Evolutionary conservation across 2,113 vertebrate species (phyloP).

Genomic region (Notothenia coriiceps): DNA sequence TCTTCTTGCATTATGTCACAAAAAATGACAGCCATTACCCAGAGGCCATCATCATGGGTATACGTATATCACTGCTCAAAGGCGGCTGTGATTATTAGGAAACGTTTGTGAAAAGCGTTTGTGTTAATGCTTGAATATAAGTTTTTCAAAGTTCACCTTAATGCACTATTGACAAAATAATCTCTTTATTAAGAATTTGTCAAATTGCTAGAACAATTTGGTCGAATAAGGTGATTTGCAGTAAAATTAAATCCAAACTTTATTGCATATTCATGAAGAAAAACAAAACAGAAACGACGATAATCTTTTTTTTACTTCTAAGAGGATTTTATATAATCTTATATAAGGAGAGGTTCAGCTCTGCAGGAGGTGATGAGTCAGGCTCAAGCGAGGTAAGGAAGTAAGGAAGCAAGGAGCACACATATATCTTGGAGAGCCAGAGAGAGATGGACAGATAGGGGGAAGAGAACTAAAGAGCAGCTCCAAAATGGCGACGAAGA

Average conservation of each 20-base stretch:
- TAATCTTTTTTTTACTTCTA: no score
- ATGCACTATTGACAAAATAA: neutral
- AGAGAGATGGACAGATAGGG: constrained; percentile 57
- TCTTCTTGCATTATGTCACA: neutral
- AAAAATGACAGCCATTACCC: neutral
- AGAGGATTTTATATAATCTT: no score
- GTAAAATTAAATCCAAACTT: neutral
- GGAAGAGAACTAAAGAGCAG: constrained; percentile 50
- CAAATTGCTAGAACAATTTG: neutral
- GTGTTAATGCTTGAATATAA: neutral
- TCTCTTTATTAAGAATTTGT: neutral
- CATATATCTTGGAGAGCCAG: constrained; percentile 47
- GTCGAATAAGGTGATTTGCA: neutral
- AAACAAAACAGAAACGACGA: no score
- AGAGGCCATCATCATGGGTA: constrained; percentile 11
- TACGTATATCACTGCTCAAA: neutral
- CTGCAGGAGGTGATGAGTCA: constrained; percentile 36
- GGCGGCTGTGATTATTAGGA: neutral
- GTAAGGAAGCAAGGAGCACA: constrained; percentile 4
- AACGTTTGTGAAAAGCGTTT: neutral
- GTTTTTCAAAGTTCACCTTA: neutral
- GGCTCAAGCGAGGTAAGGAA: constrained; percentile 9
- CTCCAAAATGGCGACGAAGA: constrained; percentile 51
- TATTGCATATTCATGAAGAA: no score
- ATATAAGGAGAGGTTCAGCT: neutral